Percentiles rank a stretch among this genome's conserved stretches.
Conservation (phyloP, 2,888 invertebrate species). For the Sussaba pulchella region DNA sequence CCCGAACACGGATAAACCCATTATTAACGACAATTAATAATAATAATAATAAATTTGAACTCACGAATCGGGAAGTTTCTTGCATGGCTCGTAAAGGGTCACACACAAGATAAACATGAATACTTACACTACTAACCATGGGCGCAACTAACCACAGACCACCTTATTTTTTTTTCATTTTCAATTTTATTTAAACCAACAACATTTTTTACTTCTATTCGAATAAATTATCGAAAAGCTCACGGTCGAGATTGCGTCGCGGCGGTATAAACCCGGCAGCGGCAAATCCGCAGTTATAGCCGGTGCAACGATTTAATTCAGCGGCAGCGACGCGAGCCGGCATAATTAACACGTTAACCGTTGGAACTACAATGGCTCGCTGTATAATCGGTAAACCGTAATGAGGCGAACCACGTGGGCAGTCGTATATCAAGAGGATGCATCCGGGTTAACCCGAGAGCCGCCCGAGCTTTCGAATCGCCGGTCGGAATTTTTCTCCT, state of each 20-base stretch:
- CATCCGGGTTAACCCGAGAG: constrained; percentile 67
- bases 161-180: background rate
- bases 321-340: constrained; percentile 57
- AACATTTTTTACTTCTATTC: constrained; percentile 39
- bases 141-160: background rate
- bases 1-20: no score
- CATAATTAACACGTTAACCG: constrained; percentile 73
- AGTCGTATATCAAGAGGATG: constrained; percentile 71
- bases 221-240: constrained; percentile 64
- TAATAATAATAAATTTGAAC: no score
- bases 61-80: no score
- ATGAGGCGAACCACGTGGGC: constrained; percentile 66
- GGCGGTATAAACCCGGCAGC: constrained; percentile 64
- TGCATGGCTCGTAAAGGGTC: no score
- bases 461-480: constrained; percentile 41
- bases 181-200: constrained; percentile 10
- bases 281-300: constrained; percentile 66
- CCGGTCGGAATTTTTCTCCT: background rate
- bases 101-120: no score
- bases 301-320: constrained; percentile 66
- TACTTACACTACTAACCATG: no score
- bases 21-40: no score
- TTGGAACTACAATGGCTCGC: constrained; percentile 70
- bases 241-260: constrained; percentile 51
- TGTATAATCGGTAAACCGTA: constrained; percentile 72